phyloP scores from a whole-genome alignment of 2,888 invertebrate species.

The Anthophora plumipes region DNA sequence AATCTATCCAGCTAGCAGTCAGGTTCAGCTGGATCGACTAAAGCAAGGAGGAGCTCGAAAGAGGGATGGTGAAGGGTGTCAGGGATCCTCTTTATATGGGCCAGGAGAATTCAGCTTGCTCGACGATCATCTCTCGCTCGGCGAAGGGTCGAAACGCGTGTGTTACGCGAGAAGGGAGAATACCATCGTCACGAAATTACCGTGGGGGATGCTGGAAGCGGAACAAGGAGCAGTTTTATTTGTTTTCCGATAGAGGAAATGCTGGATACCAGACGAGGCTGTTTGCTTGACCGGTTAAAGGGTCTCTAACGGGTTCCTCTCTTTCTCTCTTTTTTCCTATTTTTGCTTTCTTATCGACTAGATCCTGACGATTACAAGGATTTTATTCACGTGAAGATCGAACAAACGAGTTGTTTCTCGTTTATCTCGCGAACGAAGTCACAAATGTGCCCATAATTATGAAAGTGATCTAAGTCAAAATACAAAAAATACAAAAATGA shows the following conservation, averaged over 20 bases:
- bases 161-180: constrained; percentile 23
- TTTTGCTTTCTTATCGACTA: not conserved
- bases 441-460: no score
- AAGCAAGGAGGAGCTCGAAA: constrained; percentile 22
- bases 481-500: no score
- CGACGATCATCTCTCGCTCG: constrained; percentile 24
- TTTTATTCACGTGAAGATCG: no score
- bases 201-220: not conserved
- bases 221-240: constrained; percentile 53
- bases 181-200: constrained; percentile 37
- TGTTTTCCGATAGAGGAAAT: constrained; percentile 40
- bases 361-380: not conserved
- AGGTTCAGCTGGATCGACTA: constrained; percentile 12
- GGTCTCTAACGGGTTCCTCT: not conserved
- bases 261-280: not conserved
- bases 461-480: no score
- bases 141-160: constrained; percentile 24
- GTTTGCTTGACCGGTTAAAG: constrained; percentile 10
- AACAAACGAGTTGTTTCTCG: no score
- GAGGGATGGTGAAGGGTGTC: constrained; percentile 41
- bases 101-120: constrained; percentile 40
- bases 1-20: constrained; percentile 22
- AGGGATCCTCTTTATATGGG: constrained; percentile 62
- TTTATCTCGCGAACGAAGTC: no score
- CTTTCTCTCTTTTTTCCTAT: not conserved